Evolutionary conservation across 2,888 invertebrate genomes (phyloP).

Genomic region (Diachrysia chrysitis): DNA sequence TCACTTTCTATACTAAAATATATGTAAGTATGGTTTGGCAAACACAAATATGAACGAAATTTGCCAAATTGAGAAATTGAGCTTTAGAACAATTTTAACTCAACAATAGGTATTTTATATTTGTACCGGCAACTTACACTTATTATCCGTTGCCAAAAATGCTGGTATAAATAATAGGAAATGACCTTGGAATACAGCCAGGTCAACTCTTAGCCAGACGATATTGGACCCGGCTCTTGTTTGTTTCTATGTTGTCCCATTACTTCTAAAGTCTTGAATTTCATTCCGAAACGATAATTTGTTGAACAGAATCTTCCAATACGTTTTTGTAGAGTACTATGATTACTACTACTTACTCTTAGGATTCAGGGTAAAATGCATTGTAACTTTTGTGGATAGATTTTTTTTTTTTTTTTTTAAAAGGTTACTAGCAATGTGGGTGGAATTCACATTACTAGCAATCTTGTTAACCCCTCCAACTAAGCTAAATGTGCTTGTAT

Average conservation of each 20-base stretch:
- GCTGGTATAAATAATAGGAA: constrained; percentile 2
- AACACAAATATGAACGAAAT: neutral
- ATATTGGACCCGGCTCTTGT: neutral
- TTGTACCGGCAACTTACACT: neutral
- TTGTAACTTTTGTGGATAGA: too few species aligned
- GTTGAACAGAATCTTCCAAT: neutral
- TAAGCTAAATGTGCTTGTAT: too few species aligned
- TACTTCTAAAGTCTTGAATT: neutral
- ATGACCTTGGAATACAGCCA: constrained; percentile 19
- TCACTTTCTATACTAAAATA: too few species aligned
- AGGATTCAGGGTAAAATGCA: too few species aligned
- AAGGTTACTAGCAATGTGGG: too few species aligned
- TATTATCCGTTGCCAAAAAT: constrained; percentile 5
- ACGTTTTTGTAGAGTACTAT: too few species aligned
- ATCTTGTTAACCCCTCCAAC: too few species aligned
- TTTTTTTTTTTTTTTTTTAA: too few species aligned
- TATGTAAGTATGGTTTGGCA: too few species aligned
- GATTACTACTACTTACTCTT: too few species aligned
- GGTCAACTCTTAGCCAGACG: neutral
- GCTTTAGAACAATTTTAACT: neutral
- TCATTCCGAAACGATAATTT: neutral
- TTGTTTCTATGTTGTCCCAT: neutral
- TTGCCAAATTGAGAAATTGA: neutral
- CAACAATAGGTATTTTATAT: neutral
- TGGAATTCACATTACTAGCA: too few species aligned